These are phyloP conservation scores for Torymus aiolomorphi DNA, from an alignment of 2,888 invertebrate species.

Conservation along the genomic window DNA sequence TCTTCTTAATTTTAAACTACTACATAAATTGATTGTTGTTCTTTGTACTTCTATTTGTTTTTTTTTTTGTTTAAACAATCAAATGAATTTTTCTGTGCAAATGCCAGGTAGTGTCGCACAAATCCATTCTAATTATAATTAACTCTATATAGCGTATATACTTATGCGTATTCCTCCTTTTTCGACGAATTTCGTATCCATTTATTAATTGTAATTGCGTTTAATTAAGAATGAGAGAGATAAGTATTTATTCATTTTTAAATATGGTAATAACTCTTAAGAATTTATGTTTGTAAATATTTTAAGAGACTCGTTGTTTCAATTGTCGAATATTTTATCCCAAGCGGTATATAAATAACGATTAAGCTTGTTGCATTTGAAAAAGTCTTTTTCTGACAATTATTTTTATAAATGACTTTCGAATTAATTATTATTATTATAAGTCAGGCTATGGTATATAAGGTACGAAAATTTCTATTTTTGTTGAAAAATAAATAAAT, in stretches of 20 bases:
- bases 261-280: background rate
- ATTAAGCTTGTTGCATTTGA: conserved; percentile 27
- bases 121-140: conserved; percentile 6
- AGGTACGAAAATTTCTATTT: background rate
- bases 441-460: too few species aligned
- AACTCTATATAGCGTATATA: background rate
- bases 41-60: background rate
- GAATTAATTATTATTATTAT: too few species aligned
- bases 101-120: conserved; percentile 29
- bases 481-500: background rate
- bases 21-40: background rate
- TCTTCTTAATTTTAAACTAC: too few species aligned
- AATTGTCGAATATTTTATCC: conserved; percentile 15
- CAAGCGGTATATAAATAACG: background rate
- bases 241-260: conserved; percentile 16
- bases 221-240: too few species aligned
- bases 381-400: conserved; percentile 15
- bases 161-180: background rate
- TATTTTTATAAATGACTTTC: background rate
- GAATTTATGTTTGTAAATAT: conserved; percentile 38
- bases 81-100: background rate
- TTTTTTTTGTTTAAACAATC: background rate
- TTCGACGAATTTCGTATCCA: too few species aligned
- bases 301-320: conserved; percentile 25
- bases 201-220: too few species aligned